Evolutionary conservation across 2,797 vertebrate genomes (phyloP).

Genomic region (Crax fasciolata): DNA sequence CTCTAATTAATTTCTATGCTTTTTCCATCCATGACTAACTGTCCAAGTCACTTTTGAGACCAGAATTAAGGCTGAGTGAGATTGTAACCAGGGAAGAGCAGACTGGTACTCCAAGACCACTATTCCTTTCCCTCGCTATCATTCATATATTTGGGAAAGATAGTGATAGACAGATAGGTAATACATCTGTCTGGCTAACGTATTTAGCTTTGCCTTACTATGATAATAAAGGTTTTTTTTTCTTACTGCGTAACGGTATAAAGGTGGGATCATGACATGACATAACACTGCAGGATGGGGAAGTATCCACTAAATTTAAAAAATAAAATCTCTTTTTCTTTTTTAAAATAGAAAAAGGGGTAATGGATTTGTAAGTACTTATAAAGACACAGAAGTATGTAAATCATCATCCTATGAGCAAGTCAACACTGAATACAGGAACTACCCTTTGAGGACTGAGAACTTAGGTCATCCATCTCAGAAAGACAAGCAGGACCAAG

Average conservation of each 20-base stretch:
- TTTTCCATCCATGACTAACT: background rate
- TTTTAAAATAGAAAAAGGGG: background rate
- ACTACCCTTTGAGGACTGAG: background rate
- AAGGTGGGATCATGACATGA: background rate
- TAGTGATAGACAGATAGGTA: background rate
- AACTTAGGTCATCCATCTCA: background rate
- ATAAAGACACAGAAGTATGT: background rate
- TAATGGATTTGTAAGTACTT: background rate
- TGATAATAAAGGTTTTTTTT: background rate
- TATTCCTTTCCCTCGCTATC: background rate
- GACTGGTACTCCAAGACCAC: background rate
- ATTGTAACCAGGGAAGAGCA: background rate
- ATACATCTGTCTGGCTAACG: background rate
- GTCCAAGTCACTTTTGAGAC: background rate
- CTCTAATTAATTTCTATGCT: background rate
- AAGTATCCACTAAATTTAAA: background rate
- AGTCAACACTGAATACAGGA: background rate
- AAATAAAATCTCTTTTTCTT: background rate
- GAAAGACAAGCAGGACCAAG: background rate
- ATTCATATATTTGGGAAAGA: background rate
- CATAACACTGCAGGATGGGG: background rate
- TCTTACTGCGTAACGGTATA: background rate
- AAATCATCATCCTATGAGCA: background rate
- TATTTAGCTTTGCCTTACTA: background rate
- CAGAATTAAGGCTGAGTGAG: background rate